Percentiles rank a stretch among this genome's conserved stretches.
phyloP scores from a whole-genome alignment of 2,113 vertebrate genomes.

The Salvator merianae region DNA sequence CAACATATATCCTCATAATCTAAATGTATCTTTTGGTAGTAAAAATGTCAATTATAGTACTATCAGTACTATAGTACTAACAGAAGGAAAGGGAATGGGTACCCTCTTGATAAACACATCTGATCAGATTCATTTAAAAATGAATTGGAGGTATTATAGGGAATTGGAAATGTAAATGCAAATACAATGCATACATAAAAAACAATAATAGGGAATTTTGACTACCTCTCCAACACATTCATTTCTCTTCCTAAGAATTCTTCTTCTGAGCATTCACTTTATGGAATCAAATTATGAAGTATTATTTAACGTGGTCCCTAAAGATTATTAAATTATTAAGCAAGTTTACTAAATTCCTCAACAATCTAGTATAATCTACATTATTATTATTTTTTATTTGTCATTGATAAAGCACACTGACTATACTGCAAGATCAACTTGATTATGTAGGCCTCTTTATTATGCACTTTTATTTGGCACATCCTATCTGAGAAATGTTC shows the following conservation, averaged over 20 bases:
- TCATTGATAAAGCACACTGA: background rate
- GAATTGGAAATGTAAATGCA: background rate
- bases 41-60: background rate
- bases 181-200: background rate
- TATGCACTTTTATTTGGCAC: background rate
- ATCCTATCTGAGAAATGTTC: background rate
- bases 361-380: background rate
- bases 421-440: background rate
- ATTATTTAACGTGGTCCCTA: background rate
- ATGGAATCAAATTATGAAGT: background rate
- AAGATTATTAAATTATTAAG: background rate
- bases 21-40: background rate
- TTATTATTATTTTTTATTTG: background rate
- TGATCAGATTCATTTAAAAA: background rate
- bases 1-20: background rate
- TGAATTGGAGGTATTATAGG: background rate
- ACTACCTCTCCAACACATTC: background rate
- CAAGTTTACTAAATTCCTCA: slow-evolving; percentile 3
- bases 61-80: background rate
- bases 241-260: background rate
- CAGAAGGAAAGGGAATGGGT: background rate
- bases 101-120: background rate
- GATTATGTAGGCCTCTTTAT: background rate
- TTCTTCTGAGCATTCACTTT: background rate
- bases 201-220: background rate